Conservation (phyloP, 2,797 vertebrate species). For the Phyllotis vaccarum region DNA sequence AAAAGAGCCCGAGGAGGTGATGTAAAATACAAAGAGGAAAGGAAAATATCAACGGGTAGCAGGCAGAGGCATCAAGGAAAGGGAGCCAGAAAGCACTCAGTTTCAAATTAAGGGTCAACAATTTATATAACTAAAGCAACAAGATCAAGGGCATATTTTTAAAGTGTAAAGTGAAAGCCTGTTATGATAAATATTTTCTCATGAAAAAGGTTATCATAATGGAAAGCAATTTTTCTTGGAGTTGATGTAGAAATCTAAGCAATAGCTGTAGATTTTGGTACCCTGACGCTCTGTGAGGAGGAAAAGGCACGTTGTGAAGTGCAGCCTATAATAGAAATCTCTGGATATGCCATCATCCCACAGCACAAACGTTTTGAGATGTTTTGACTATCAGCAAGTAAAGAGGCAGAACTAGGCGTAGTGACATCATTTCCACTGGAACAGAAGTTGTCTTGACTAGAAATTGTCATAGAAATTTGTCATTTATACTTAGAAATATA, state of each 20-base stretch:
- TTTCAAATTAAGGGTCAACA: neutral
- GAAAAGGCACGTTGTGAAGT: neutral
- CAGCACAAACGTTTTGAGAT: slow-evolving; percentile 54
- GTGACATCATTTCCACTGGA: slow-evolving; percentile 49
- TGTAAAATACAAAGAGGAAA: neutral
- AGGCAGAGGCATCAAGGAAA: neutral
- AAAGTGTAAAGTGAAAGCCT: slow-evolving; percentile 18
- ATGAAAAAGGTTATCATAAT: slow-evolving; percentile 27
- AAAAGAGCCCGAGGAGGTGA: neutral
- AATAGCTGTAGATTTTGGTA: neutral
- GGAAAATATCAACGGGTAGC: neutral
- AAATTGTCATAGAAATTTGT: slow-evolving; percentile 68
- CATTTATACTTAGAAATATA: slow-evolving; percentile 70
- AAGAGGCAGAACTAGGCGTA: slow-evolving; percentile 41
- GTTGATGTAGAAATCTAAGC: slow-evolving; percentile 25
- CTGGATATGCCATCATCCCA: neutral
- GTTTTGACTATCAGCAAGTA: slow-evolving; percentile 41
- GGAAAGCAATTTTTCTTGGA: neutral
- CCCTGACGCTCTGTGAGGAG: neutral
- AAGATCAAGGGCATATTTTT: neutral
- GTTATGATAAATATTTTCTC: slow-evolving; percentile 23
- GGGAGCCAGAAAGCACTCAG: neutral
- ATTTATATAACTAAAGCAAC: slow-evolving; percentile 19
- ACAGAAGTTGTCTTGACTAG: slow-evolving; percentile 58
- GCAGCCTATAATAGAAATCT: neutral